Evolutionary conservation across 2,888 invertebrate species (phyloP).

Genomic region (Drosophila testacea): DNA sequence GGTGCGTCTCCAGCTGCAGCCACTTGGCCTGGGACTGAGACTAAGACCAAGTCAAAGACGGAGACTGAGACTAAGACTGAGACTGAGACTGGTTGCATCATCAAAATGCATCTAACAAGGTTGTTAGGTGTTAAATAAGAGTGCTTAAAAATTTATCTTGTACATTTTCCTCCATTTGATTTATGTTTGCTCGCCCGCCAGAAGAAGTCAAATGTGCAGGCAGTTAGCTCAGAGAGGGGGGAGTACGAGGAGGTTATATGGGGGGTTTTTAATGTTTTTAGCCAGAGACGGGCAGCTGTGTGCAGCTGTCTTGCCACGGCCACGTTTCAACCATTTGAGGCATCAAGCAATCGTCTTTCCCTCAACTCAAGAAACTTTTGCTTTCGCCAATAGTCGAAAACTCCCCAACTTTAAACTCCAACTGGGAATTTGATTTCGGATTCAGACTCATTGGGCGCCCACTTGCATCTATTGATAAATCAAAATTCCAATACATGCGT

Average conservation of each 20-base stretch:
- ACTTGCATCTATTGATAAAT: slow-evolving; percentile 75
- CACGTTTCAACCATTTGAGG: slow-evolving; percentile 56
- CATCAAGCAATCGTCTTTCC: slow-evolving; percentile 58
- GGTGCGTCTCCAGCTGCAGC: slow-evolving; percentile 28
- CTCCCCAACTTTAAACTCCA: slow-evolving; percentile 9
- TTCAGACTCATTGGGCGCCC: slow-evolving; percentile 58
- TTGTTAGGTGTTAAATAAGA: slow-evolving; percentile 83
- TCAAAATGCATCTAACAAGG: slow-evolving; percentile 81
- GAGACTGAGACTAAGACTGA: slow-evolving; percentile 1
- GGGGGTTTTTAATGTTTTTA: slow-evolving; percentile 22
- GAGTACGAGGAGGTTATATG: background rate
- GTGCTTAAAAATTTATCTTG: slow-evolving; percentile 83
- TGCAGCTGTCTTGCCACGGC: slow-evolving; percentile 61
- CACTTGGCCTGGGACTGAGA: slow-evolving; percentile 3
- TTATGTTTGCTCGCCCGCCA: slow-evolving; percentile 70
- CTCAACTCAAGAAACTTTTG: slow-evolving; percentile 67
- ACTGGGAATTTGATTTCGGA: slow-evolving; percentile 17
- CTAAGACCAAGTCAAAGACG: background rate
- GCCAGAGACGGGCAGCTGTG: slow-evolving; percentile 35
- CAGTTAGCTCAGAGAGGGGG: slow-evolving; percentile 4
- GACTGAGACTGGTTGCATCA: slow-evolving; percentile 59
- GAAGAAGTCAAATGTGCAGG: slow-evolving; percentile 55
- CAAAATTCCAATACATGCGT: slow-evolving; percentile 68
- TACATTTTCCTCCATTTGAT: slow-evolving; percentile 82
- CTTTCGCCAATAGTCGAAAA: slow-evolving; percentile 65